Evolutionary conservation across 1,140 invertebrate species (phyloP).

Genomic region (Bombus picipes): DNA sequence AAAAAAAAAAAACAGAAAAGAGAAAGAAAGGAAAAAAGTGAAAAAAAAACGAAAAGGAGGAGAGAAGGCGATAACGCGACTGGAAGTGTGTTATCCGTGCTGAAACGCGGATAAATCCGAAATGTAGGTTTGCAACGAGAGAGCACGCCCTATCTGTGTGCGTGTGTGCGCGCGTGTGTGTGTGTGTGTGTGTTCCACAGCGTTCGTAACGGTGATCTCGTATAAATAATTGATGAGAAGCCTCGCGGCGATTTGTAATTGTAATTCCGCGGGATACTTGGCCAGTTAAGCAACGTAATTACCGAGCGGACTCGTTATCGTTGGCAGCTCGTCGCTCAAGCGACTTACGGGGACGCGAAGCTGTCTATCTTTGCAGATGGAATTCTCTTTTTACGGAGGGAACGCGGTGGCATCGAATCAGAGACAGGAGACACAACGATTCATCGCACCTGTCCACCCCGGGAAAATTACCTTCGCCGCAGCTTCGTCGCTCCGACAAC

Average conservation of each 20-base stretch:
- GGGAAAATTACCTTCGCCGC: not conserved
- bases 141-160: slow-evolving; percentile 26
- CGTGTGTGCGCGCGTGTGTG: fast-evolving
- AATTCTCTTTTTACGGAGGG: slow-evolving; percentile 31
- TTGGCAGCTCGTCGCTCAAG: slow-evolving; percentile 20
- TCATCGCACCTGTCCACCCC: slow-evolving; percentile 15
- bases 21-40: not conserved
- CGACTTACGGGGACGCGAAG: slow-evolving; percentile 16
- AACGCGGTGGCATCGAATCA: not conserved
- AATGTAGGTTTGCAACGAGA: slow-evolving; percentile 56
- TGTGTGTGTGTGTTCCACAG: not conserved
- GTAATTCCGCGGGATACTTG: slow-evolving; percentile 68
- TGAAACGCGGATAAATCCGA: slow-evolving; percentile 52
- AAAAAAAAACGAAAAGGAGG: not conserved
- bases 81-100: slow-evolving; percentile 7
- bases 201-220: slow-evolving; percentile 52
- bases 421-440: slow-evolving; percentile 1
- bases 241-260: slow-evolving; percentile 67
- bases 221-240: slow-evolving; percentile 69
- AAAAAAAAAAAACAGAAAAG: not conserved
- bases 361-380: not conserved
- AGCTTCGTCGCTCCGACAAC: not conserved
- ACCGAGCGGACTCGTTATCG: slow-evolving; percentile 56
- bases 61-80: not conserved
- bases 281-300: slow-evolving; percentile 70